Base-by-base conservation (phyloP, 2,113 vertebrate species). In the Larimichthys polyactis region DNA sequence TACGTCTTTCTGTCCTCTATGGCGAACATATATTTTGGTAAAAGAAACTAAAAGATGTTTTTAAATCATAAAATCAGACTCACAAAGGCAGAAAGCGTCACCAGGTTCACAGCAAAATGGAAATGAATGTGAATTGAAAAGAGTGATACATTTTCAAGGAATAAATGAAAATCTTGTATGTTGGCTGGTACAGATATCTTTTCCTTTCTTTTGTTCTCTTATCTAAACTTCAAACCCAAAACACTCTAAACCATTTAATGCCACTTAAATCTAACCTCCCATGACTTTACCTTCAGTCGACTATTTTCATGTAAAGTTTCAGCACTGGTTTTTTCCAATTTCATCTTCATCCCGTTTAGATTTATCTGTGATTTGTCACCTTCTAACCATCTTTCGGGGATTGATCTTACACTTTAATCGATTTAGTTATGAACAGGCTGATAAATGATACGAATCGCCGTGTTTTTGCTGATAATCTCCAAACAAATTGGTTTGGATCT, bases 81-180 rank as follows among this genome's bases (percentile, higher is more conserved):
- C 16, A 15, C 15, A 46, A 32, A 64, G 4, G 24, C 15, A 7
- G 12, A 62, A 60, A 64, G 32, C 20, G 16, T 14, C 27, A n/a
- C 27, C 16, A 27, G 57, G 20, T 11, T 43, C 20, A 40, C 17
- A 19, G 36, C 36, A 40, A 60, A 55, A 83, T 36, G 10, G 10
- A 64, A 59, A 69, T 51, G 8, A 17, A 40, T 67, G 16, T 22
- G 22, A 76, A 69, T 15, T 58, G 10, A 69, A 76, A 76, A 11
- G 5, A 58, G 65, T 9, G 11, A 32, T 29, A 59, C 1, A 75
- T 79, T 83, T 20, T 62, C n/a, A 32, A n/a, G 11, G 24, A 78
- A 78, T 78, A 67, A 29, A 82, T 75, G 4, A 44, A 71, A 62
- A 52, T 65, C 11, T 32, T 57, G 16, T 73, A 72, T 62, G 15